Evolutionary conservation across 2,113 vertebrate genomes (phyloP).

Genomic region (Crocuta crocuta): DNA sequence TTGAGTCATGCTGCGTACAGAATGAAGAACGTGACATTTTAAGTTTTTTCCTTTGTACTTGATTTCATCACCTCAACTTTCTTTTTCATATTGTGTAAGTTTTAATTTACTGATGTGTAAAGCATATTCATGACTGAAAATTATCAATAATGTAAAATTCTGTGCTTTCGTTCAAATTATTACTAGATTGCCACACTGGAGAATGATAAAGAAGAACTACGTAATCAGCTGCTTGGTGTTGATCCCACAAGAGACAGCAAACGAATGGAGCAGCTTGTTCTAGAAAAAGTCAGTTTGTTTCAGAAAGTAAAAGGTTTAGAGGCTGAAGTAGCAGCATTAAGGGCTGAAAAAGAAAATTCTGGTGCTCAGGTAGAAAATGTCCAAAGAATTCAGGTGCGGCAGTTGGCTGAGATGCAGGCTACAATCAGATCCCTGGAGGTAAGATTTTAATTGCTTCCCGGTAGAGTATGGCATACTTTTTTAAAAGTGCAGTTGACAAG

Average conservation of each 20-base stretch:
- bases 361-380: conserved; percentile 92
- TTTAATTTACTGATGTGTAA: conserved; percentile 68
- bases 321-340: conserved; percentile 92
- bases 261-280: conserved; percentile 89
- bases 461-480: not conserved
- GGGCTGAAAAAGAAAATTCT: conserved; percentile 93
- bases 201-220: conserved; percentile 93
- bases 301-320: conserved; percentile 93
- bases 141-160: conserved; percentile 56
- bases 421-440: conserved; percentile 94
- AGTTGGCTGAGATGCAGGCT: conserved; percentile 93
- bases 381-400: conserved; percentile 93
- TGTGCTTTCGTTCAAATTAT: conserved; percentile 78
- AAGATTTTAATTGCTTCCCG: conserved; percentile 75
- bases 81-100: conserved; percentile 48
- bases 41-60: conserved; percentile 39
- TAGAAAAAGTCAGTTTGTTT: conserved; percentile 92
- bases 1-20: conserved; percentile 24
- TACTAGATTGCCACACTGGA: conserved; percentile 89
- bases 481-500: conserved; percentile 44
- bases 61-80: conserved; percentile 47
- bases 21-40: conserved; percentile 49
- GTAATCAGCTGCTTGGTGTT: conserved; percentile 87
- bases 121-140: conserved; percentile 67
- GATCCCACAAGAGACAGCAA: conserved; percentile 90